Conservation (phyloP, 2,113 vertebrate genomes). For the Ciconia maguari region DNA sequence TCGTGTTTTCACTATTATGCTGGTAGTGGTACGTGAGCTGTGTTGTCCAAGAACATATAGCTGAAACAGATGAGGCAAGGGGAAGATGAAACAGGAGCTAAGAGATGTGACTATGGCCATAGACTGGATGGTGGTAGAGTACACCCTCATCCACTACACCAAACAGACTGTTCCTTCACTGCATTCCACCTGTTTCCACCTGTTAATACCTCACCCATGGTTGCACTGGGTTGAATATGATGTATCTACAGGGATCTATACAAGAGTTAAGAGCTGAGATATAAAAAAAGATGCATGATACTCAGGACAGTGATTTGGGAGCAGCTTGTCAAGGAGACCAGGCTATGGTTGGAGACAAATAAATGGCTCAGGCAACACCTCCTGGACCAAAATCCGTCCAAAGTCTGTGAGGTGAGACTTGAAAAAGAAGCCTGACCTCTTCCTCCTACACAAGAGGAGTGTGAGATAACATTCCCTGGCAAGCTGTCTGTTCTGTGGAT, state of each 20-base stretch:
- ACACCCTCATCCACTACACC: background rate
- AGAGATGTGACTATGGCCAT: background rate
- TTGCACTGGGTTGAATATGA: background rate
- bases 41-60: background rate
- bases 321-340: background rate
- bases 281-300: background rate
- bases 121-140: background rate
- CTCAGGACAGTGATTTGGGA: background rate
- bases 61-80: background rate
- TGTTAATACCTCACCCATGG: background rate
- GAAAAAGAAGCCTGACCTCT: background rate
- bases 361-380: background rate
- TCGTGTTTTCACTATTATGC: background rate
- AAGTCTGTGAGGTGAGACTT: background rate
- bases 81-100: background rate
- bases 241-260: background rate
- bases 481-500: slow-evolving; percentile 5
- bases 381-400: background rate
- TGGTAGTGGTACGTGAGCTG: background rate
- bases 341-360: background rate
- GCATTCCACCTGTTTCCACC: background rate
- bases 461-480: background rate
- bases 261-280: background rate
- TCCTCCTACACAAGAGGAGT: background rate
- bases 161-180: background rate